phyloP scores from a whole-genome alignment of 1,140 invertebrate genomes.

The Temnothorax longispinosus region DNA sequence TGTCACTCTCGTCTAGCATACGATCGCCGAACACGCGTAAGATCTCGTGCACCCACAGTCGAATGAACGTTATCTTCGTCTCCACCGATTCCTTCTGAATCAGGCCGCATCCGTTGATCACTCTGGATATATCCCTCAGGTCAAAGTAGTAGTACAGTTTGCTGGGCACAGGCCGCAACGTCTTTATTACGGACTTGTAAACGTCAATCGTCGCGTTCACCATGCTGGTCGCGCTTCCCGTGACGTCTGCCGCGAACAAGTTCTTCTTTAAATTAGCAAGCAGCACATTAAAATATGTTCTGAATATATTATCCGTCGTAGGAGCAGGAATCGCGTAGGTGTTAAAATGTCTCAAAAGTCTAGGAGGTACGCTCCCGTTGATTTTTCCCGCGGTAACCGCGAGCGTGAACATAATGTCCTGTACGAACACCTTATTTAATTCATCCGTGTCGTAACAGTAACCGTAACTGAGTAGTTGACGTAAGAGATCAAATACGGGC shows the following conservation, averaged over 20 bases:
- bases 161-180: slow-evolving; percentile 87
- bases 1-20: slow-evolving; percentile 87
- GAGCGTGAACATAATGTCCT: slow-evolving; percentile 87
- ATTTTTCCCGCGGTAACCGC: slow-evolving; percentile 85
- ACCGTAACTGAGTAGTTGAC: slow-evolving; percentile 89
- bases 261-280: slow-evolving; percentile 87
- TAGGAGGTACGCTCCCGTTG: slow-evolving; percentile 83
- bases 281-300: slow-evolving; percentile 88
- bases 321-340: slow-evolving; percentile 88
- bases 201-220: slow-evolving; percentile 88
- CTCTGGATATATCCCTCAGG: slow-evolving; percentile 87
- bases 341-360: slow-evolving; percentile 90
- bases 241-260: slow-evolving; percentile 87
- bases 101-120: slow-evolving; percentile 89
- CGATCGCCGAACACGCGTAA: slow-evolving; percentile 90
- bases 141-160: slow-evolving; percentile 90
- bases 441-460: slow-evolving; percentile 88
- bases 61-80: slow-evolving; percentile 84
- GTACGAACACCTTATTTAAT: slow-evolving; percentile 86
- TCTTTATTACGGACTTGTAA: slow-evolving; percentile 86
- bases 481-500: slow-evolving; percentile 89
- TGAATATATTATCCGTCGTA: slow-evolving; percentile 87
- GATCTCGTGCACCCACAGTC: slow-evolving; percentile 90
- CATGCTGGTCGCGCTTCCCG: slow-evolving; percentile 87
- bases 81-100: slow-evolving; percentile 89